Conservation (phyloP, 2,113 vertebrate species). For the Felis chaus region DNA sequence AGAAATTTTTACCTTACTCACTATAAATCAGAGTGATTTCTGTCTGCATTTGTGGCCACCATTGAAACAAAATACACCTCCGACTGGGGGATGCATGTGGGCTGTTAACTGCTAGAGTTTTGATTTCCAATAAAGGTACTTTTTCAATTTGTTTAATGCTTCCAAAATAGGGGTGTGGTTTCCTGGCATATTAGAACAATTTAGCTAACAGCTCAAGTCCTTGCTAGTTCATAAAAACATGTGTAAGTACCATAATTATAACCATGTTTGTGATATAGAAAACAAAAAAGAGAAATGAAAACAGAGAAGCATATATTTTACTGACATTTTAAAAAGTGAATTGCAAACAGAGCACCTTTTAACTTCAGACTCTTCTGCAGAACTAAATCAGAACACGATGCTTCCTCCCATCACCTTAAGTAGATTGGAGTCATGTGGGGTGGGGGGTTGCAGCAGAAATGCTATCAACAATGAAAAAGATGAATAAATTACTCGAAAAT, state of each 20-base stretch:
- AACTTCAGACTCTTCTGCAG: not conserved
- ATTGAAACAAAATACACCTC: constrained; percentile 61
- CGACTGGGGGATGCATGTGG: constrained; percentile 20
- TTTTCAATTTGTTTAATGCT: constrained; percentile 54
- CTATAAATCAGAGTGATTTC: constrained; percentile 83
- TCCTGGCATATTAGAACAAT: constrained; percentile 67
- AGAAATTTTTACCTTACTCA: constrained; percentile 80
- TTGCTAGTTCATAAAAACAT: constrained; percentile 52
- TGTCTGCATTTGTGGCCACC: constrained; percentile 70
- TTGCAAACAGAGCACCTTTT: not conserved
- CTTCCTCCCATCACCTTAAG: not conserved
- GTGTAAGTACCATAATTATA: constrained; percentile 52
- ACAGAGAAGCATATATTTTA: not conserved
- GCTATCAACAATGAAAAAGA: constrained; percentile 46
- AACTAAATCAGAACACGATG: not conserved
- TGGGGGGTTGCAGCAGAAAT: constrained; percentile 6
- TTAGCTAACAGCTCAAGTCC: constrained; percentile 59
- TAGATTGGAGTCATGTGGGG: not conserved
- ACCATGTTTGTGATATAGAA: not conserved
- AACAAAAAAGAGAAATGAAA: not conserved
- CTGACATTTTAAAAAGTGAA: not conserved
- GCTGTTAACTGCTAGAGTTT: constrained; percentile 69
- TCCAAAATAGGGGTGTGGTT: constrained; percentile 64
- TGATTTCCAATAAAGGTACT: constrained; percentile 69
- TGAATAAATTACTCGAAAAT: constrained; percentile 72